phyloP scores from a whole-genome alignment of 2,888 invertebrate species.

The Aphidoletes aphidimyza region DNA sequence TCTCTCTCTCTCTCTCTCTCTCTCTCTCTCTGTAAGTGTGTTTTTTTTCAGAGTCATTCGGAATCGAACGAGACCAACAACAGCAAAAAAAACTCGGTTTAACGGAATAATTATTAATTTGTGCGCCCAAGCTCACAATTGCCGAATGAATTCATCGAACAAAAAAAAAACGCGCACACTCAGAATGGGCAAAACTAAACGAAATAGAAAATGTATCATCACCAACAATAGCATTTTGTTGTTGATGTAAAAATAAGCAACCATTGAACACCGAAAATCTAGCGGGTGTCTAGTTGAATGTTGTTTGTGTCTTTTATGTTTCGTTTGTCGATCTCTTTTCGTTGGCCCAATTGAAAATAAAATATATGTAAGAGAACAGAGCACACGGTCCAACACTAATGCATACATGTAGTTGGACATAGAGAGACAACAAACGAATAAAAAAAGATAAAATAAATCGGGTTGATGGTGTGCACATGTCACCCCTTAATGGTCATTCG shows the following conservation, averaged over 20 bases:
- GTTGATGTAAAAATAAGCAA: not conserved
- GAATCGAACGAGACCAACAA: too few relatives aligned
- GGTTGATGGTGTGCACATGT: not conserved
- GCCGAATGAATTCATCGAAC: not conserved
- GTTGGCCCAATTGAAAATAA: not conserved
- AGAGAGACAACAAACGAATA: not conserved
- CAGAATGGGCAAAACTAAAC: not conserved
- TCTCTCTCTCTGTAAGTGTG: not conserved
- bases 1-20: not conserved
- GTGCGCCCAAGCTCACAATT: not conserved
- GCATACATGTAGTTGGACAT: not conserved
- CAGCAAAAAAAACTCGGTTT: not conserved
- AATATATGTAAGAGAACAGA: not conserved
- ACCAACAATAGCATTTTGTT: not conserved
- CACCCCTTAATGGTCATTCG: slow-evolving; percentile 42
- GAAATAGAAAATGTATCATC: not conserved
- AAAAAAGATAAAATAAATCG: not conserved
- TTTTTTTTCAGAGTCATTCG: too few relatives aligned
- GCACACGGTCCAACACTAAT: too few relatives aligned
- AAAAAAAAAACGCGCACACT: not conserved
- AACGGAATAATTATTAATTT: not conserved
- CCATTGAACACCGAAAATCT: too few relatives aligned
- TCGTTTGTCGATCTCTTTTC: too few relatives aligned
- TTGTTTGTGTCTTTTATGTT: too few relatives aligned
- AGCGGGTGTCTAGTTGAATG: too few relatives aligned